Base-by-base conservation (phyloP, 2,888 invertebrate genomes). In the Thera britannica region DNA sequence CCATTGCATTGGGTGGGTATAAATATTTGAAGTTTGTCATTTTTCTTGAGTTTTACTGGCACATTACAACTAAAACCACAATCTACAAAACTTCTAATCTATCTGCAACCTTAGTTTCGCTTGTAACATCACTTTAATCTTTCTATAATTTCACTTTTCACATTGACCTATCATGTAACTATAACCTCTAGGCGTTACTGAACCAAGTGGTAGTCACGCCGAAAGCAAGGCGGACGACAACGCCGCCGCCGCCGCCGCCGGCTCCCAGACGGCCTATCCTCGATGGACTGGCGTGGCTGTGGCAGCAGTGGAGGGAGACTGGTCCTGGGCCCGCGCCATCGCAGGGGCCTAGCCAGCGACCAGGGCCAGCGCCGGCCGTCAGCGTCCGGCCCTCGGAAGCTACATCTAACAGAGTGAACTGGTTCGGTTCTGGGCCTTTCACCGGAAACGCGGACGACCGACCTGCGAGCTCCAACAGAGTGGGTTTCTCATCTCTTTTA, bases 301-400 rank as follows among this genome's bases (percentile, higher is more conserved):
- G 95, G 95, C 93, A 94, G 81, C 93, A 94, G 75, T 95, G 95
- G 95, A 88, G 94, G 58, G 94, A 95, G 48, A 94, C 94, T 9
- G 92, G 83, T 2, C 92, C 94, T 9, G 92, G 87, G 3, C 79
- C 91, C 1, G 75, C 82, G 2, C 77, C 87, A 0, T 75, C 86
- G 1, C 77, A 87, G 7, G 79, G 83, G 69, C 86, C 88, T 6
- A 72, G 67, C 55, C 68, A 68, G 49, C 52, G 65, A 48, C 64
- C 64, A 11, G 71, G 67, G 12, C 77, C 82, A 1, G 72, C 81
- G 34, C 80, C 87, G 2, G 75, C 82, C 3, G 71, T 88, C 5
- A 74, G 87, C 3, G 71, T 88, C 5, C 74, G 88, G 23, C 80
- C 89, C 1, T 77, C 90, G n/a, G 79, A 86, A 58, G 80, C 89